Evolutionary conservation across 2,113 vertebrate species (phyloP), one percentile per base, ranked within the genome.

Genomic region (Cololabis saira): DNA sequence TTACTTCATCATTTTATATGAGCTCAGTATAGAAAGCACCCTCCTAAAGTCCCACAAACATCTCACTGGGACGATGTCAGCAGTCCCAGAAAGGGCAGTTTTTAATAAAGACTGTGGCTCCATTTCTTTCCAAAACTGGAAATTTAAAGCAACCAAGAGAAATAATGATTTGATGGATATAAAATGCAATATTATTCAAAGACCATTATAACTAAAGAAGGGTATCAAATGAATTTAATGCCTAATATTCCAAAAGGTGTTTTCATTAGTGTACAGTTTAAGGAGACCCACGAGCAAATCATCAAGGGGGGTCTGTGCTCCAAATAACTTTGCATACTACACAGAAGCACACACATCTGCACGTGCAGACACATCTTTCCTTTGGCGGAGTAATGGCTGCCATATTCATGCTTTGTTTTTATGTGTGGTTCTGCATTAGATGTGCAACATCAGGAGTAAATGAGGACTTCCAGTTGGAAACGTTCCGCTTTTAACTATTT

Each of bases 401-500:
- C 27, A 21, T 21, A 27, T 17, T 33, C 49, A 44, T 19, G 55
- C 44, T 56, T 40, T 61, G 19, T 67, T 74, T 74, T 75, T 61
- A 78, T 55, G 63, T 74, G 60, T 50, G 24, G 21, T 51, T 70
- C 60, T 60, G 60, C 62, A 64, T 18, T 59, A 61, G 50, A 47
- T 67, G 57, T 64, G 30, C 53, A 72, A 30, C 63, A 63, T 70
- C 24, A 50, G 58, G 19, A 41, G 51, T 79, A 79, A 84, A 73
- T 50, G 60, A 33, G 22, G 27, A 58, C 19, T 61, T 75, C 9
- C 43, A 71, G 55, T 61, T 67, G 78, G 69, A 33, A 68, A 56
- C 50, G 71, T 72, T 75, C 43, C 65, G 66, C 67, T 76, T 56
- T 21, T 33, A 76, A 62, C 22, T 14, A 56, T 89, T 88, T 86